Conservation (phyloP, 2,113 vertebrate species). For the Sinocyclocheilus rhinocerous region DNA sequence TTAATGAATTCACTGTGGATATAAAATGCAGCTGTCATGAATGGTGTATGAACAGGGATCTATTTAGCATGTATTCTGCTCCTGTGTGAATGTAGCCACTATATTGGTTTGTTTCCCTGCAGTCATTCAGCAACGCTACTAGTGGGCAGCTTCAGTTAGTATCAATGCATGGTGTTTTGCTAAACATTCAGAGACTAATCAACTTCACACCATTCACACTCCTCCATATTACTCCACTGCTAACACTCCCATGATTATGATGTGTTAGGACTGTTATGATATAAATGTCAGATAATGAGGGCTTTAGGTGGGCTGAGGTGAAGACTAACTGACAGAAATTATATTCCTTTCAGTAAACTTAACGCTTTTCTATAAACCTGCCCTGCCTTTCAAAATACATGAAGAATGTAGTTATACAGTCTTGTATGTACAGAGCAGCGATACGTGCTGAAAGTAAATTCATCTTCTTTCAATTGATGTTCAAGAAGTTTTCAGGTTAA, state of each 20-base stretch:
- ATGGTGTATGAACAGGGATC: not conserved
- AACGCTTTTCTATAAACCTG: not conserved
- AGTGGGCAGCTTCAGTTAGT: constrained; percentile 49
- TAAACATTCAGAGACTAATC: constrained; percentile 37
- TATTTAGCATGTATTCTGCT: not conserved
- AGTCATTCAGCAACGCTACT: constrained; percentile 31
- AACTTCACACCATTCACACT: constrained; percentile 34
- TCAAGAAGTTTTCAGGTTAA: not conserved
- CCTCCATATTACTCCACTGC: constrained; percentile 25
- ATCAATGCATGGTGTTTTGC: constrained; percentile 36
- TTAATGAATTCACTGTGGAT: not conserved
- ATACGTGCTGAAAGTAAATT: not conserved
- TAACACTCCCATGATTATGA: not conserved
- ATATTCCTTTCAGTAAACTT: constrained; percentile 2
- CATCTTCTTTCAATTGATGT: not conserved
- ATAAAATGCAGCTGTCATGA: not conserved
- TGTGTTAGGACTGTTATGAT: constrained; percentile 12
- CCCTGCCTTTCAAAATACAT: not conserved
- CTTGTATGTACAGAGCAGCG: not conserved
- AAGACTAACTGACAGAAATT: constrained; percentile 7
- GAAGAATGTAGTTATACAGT: not conserved
- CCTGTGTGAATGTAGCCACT: not conserved
- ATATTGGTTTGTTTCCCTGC: no score
- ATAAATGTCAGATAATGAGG: constrained; percentile 6
- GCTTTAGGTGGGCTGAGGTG: constrained; percentile 2